phyloP scores from a whole-genome alignment of 2,113 vertebrate genomes.

The Eubucco bourcierii region DNA sequence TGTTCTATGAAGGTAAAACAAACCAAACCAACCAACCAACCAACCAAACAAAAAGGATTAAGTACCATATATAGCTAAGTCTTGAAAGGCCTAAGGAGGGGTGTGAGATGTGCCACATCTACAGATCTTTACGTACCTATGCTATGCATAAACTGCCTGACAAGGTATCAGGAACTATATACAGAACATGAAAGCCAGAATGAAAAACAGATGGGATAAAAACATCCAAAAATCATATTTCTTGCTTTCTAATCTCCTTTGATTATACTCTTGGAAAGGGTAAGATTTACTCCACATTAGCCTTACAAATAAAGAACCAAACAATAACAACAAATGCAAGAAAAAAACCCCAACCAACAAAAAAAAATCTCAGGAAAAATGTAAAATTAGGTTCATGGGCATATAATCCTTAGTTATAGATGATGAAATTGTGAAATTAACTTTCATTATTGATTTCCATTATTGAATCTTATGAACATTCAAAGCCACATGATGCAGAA shows the following conservation, averaged over 20 bases:
- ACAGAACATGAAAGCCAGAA: slow-evolving; percentile 44
- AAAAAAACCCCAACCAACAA: too few species aligned
- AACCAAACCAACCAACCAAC: too few species aligned
- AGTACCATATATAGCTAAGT: neutral
- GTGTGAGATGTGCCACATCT: neutral
- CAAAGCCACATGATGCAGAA: slow-evolving; percentile 41
- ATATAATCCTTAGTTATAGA: neutral
- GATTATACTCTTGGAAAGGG: neutral
- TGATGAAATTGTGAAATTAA: slow-evolving; percentile 9
- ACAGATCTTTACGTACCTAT: neutral
- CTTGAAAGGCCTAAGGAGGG: neutral
- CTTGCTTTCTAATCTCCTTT: neutral
- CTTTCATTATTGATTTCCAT: slow-evolving; percentile 9
- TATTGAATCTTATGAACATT: neutral
- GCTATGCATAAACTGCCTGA: neutral
- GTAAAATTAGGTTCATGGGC: neutral
- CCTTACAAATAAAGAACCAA: neutral
- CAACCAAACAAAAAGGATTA: neutral
- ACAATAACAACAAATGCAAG: neutral
- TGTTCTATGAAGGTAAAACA: neutral
- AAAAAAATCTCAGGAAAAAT: neutral
- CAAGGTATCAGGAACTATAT: neutral
- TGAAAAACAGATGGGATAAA: slow-evolving; percentile 54
- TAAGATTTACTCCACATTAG: slow-evolving; percentile 9
- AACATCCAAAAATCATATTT: slow-evolving; percentile 53